Conservation (phyloP, 2,113 vertebrate genomes). For the Cygnus buccinator region DNA sequence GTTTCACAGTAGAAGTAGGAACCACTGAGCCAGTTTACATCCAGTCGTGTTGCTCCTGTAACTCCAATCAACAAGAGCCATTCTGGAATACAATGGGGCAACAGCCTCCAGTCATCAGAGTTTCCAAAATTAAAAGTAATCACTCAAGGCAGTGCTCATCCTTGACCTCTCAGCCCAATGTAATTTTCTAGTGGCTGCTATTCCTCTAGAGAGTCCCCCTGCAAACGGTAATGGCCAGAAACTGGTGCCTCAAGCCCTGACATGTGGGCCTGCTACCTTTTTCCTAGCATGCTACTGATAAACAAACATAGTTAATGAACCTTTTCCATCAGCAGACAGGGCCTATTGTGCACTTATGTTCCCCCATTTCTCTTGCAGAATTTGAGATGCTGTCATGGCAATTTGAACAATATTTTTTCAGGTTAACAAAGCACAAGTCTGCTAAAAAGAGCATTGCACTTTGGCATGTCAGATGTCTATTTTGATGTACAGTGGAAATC, state of each 20-base stretch:
- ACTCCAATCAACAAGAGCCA: background rate
- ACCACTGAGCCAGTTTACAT: background rate
- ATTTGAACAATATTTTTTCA: background rate
- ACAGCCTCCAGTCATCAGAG: background rate
- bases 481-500: background rate
- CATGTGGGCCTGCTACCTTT: background rate
- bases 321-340: background rate
- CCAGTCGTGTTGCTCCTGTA: background rate
- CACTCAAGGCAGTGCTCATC: background rate
- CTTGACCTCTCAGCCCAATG: background rate
- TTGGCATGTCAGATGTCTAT: background rate
- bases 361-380: background rate
- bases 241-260: background rate
- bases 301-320: background rate
- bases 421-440: background rate
- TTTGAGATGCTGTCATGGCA: background rate
- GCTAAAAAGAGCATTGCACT: background rate
- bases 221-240: background rate
- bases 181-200: background rate
- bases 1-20: background rate
- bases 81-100: background rate
- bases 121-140: conserved; percentile 35
- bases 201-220: background rate
- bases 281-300: background rate
- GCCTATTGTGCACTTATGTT: background rate